Evolutionary conservation across 1,140 invertebrate genomes (phyloP).

Genomic region (Drosophila varians): DNA sequence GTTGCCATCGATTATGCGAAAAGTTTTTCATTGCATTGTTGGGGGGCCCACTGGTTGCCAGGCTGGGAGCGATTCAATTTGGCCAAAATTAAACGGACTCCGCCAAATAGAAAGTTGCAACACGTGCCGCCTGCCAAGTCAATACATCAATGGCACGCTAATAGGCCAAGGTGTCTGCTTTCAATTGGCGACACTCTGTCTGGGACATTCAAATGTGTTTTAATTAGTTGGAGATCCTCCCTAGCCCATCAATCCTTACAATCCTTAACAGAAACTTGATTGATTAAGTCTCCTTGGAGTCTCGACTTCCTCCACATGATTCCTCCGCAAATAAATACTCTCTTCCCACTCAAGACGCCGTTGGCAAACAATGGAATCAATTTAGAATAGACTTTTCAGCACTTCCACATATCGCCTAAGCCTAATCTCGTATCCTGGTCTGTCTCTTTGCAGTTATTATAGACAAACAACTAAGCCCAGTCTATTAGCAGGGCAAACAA

Average conservation of each 20-base stretch:
- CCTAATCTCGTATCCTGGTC: slow-evolving; percentile 42
- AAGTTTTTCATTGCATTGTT: slow-evolving; percentile 49
- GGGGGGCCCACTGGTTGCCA: slow-evolving; percentile 15
- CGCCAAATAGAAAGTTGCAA: not conserved
- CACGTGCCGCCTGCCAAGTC: slow-evolving; percentile 13
- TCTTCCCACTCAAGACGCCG: too few species aligned
- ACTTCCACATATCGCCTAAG: slow-evolving; percentile 37
- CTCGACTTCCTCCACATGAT: not conserved
- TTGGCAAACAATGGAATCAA: slow-evolving; percentile 63
- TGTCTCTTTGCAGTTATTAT: slow-evolving; percentile 74
- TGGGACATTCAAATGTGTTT: not conserved
- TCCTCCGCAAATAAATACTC: slow-evolving; percentile 16
- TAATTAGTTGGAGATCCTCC: not conserved
- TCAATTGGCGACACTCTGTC: not conserved
- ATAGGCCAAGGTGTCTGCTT: slow-evolving; percentile 4
- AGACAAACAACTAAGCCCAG: slow-evolving; percentile 54
- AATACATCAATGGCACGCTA: slow-evolving; percentile 4
- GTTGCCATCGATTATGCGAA: slow-evolving; percentile 58
- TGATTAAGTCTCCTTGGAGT: slow-evolving; percentile 12
- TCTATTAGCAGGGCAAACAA: slow-evolving; percentile 75
- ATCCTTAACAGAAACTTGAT: slow-evolving; percentile 20
- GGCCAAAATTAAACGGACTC: not conserved
- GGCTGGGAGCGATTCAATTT: slow-evolving; percentile 9
- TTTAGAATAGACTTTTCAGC: slow-evolving; percentile 60
- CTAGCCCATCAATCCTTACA: too few species aligned